Evolutionary conservation across 2,113 vertebrate species (phyloP), one percentile per base, ranked within the genome.

Genomic region (Elephantulus edwardii): DNA sequence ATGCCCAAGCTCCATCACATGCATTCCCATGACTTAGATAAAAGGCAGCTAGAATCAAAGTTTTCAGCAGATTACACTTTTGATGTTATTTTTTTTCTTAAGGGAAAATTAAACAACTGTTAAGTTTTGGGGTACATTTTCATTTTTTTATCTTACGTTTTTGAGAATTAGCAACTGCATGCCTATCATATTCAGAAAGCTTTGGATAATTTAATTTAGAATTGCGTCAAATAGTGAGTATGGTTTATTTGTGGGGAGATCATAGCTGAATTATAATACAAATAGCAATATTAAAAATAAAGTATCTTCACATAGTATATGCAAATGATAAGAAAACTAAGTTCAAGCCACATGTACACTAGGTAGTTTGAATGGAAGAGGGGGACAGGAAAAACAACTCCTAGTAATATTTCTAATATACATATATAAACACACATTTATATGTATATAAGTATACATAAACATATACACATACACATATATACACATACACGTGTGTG

Each of bases 181-280:
- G 35, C 68, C 90, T 93, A 83, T 80, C 78, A 91, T 94, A 86
- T 92, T 78, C 82, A 83, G 72, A 85, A 92, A 88, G 83, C 46
- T 90, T 90, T 95, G 95, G 94, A 86, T 94, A 94, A 95, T 93
- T 89, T 94, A 94, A 95, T 95, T n/a, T 90, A 95, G 86, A 76
- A 90, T 93, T 86, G 93, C 70, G 92, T 90, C 83, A 48, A 95
- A 96, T 95, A 94, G 92, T 88, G 83, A 93, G 93, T 89, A 66
- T 76, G 79, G 95, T 91, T 94, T 96, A 96, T 94, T 96, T 96
- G 90, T 72, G 88, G 90, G 54, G 40, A 44, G 60, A 92, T 62
- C 92, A 30, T 17, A 16, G 80, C 90, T 28, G 86, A 81, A 88
- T 86, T 90, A 86, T 83, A 92, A 86, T 60, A 38, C 88, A 74